Conservation (phyloP, 2,113 vertebrate genomes). For the Tyrannus savana region DNA sequence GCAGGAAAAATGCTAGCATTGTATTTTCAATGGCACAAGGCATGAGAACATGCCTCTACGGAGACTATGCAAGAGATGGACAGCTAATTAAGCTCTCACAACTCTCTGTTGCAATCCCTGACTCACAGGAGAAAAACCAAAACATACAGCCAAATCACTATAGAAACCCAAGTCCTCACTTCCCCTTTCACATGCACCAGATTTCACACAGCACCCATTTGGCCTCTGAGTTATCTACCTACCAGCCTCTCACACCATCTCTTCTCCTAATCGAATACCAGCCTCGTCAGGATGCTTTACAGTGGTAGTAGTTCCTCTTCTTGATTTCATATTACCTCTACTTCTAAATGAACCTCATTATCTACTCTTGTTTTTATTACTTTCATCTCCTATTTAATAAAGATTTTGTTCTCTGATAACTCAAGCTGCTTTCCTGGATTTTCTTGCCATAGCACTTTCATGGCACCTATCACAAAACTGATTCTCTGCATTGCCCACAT, state of each 20-base stretch:
- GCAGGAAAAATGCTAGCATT: background rate
- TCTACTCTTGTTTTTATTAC: background rate
- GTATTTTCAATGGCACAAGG: background rate
- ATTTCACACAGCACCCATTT: background rate
- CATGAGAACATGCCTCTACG: background rate
- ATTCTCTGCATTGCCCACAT: background rate
- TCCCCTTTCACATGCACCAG: background rate
- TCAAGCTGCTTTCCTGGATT: background rate
- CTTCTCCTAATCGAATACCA: background rate
- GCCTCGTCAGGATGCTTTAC: background rate
- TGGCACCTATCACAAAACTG: background rate
- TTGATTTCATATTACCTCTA: background rate
- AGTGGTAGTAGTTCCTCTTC: background rate
- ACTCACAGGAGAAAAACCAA: background rate
- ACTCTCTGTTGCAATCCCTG: background rate
- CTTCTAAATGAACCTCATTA: background rate
- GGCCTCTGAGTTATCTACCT: background rate
- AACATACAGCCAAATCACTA: background rate
- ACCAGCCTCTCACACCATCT: background rate
- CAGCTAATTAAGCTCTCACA: background rate
- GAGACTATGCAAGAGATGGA: background rate
- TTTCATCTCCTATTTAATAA: background rate
- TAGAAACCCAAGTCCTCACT: background rate
- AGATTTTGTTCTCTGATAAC: background rate
- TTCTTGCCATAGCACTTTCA: background rate